Conservation (phyloP, 2,113 vertebrate species). For the Rhinopomastus cyanomelas region DNA sequence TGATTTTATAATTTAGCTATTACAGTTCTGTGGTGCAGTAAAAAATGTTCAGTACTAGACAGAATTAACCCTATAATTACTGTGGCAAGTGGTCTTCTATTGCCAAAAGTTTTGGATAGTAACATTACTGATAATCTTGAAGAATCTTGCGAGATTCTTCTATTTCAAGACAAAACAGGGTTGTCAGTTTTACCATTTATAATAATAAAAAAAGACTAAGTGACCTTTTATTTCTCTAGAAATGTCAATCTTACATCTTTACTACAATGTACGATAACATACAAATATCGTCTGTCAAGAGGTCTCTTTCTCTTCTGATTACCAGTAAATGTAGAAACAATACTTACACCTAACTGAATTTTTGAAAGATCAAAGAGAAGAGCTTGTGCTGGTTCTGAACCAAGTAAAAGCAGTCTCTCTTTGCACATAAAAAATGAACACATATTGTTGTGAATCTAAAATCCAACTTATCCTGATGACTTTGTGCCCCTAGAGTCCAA, state of each 20-base stretch:
- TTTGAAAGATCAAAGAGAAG: neutral
- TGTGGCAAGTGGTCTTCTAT: neutral
- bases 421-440: neutral
- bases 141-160: neutral
- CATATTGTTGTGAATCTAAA: neutral
- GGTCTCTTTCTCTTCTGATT: conserved; percentile 18
- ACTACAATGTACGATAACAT: conserved; percentile 24
- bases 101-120: neutral
- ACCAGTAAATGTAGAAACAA: conserved; percentile 7
- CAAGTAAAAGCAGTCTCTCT: neutral
- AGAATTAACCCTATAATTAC: neutral
- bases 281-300: neutral
- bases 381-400: neutral
- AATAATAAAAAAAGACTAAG: neutral
- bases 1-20: neutral
- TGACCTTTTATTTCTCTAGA: conserved; percentile 43
- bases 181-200: neutral
- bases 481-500: neutral
- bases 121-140: neutral
- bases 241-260: conserved; percentile 21
- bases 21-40: neutral
- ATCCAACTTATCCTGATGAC: neutral
- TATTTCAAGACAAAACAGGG: neutral
- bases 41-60: neutral
- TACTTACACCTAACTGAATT: conserved; percentile 16